phyloP scores from a whole-genome alignment of 2,113 vertebrate genomes.

The Megaleporinus macrocephalus region DNA sequence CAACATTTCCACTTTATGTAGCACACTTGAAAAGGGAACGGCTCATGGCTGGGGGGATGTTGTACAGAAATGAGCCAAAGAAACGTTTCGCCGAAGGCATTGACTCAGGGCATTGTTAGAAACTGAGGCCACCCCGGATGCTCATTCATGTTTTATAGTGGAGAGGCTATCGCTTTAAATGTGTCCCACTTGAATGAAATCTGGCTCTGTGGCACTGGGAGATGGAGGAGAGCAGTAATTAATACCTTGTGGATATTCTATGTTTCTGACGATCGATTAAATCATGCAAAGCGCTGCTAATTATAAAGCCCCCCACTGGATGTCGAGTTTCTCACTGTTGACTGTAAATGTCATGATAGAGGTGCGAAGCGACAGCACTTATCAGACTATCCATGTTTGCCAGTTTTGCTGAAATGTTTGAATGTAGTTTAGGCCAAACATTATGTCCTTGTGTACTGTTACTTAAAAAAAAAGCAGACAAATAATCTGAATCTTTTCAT shows the following conservation, averaged over 20 bases:
- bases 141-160: conserved; percentile 76
- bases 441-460: conserved; percentile 14
- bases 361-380: conserved; percentile 61
- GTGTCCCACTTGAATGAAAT: conserved; percentile 67
- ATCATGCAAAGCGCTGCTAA: conserved; percentile 77
- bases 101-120: conserved; percentile 69
- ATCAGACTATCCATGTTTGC: conserved; percentile 41
- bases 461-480: conserved; percentile 13
- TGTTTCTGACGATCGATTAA: conserved; percentile 72
- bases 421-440: no score
- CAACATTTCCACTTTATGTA: conserved; percentile 76
- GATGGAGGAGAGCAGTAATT: conserved; percentile 69
- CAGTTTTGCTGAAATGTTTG: not conserved
- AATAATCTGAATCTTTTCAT: not conserved
- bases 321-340: conserved; percentile 60
- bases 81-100: conserved; percentile 73
- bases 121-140: conserved; percentile 71
- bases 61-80: conserved; percentile 69
- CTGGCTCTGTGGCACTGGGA: conserved; percentile 58
- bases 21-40: conserved; percentile 69
- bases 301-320: conserved; percentile 69
- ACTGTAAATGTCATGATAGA: conserved; percentile 70
- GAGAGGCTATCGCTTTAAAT: conserved; percentile 62
- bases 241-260: conserved; percentile 75
- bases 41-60: conserved; percentile 71